Evolutionary conservation across 30 jellyfish, hydroid and myxozoan genomes (phyloP).

Genomic region (Morbakka virulenta): DNA sequence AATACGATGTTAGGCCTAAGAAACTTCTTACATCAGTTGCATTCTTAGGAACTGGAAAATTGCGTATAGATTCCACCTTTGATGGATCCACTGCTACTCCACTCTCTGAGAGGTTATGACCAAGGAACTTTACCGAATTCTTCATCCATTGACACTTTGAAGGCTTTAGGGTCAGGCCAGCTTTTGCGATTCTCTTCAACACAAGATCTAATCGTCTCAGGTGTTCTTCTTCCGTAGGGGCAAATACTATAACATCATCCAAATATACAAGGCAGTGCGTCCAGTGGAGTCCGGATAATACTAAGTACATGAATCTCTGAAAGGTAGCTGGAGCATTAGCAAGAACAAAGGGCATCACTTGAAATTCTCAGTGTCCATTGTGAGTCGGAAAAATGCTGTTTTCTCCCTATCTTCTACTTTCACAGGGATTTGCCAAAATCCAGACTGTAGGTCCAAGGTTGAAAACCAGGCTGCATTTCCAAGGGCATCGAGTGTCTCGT

Average conservation of each 20-base stretch:
- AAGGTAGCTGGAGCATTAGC: slow-evolving; percentile 16
- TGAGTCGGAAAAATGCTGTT: slow-evolving; percentile 44
- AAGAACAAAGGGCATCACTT: slow-evolving; percentile 52
- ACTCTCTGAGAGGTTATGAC: slow-evolving; percentile 19
- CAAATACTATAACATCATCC: slow-evolving; percentile 37
- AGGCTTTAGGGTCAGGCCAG: slow-evolving; percentile 44
- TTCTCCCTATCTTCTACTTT: slow-evolving; percentile 16
- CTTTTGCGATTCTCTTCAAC: slow-evolving; percentile 18
- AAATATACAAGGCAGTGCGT: slow-evolving; percentile 17
- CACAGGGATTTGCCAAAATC: slow-evolving; percentile 56
- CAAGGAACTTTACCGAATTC: slow-evolving; percentile 36
- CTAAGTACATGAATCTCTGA: slow-evolving; percentile 14
- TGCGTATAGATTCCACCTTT: slow-evolving; percentile 16
- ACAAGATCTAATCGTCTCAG: slow-evolving; percentile 20
- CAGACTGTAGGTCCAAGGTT: slow-evolving; percentile 49
- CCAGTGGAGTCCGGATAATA: slow-evolving; percentile 21
- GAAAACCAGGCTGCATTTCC: slow-evolving; percentile 44
- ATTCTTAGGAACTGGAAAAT: slow-evolving; percentile 20
- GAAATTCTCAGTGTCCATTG: slow-evolving; percentile 9
- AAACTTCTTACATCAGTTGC: slow-evolving; percentile 10
- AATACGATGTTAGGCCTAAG: slow-evolving; percentile 26
- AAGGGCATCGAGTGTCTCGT: slow-evolving; percentile 44
- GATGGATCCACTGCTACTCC: slow-evolving; percentile 38
- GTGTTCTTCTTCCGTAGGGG: slow-evolving; percentile 39
- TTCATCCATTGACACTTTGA: slow-evolving; percentile 36